Percentiles rank a stretch among this genome's conserved stretches.
phyloP scores from a whole-genome alignment of 2,113 vertebrate species.

The Tyrannus savana region DNA sequence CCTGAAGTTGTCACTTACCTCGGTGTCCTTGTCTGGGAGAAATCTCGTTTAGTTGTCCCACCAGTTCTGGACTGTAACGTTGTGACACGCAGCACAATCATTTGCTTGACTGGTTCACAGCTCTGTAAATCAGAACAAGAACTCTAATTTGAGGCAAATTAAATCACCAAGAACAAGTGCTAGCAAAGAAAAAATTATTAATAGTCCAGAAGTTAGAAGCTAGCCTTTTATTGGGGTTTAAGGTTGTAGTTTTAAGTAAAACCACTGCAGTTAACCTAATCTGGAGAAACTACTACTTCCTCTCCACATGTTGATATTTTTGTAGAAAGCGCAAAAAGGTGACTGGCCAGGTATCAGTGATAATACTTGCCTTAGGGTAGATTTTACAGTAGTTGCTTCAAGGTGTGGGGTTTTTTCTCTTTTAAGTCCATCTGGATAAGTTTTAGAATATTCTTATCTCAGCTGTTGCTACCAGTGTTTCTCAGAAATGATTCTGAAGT shows the following conservation, averaged over 20 bases:
- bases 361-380: background rate
- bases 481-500: background rate
- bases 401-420: background rate
- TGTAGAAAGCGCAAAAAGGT: background rate
- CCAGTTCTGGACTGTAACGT: background rate
- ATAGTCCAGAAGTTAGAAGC: background rate
- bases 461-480: background rate
- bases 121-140: background rate
- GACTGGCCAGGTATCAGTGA: background rate
- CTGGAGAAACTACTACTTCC: background rate
- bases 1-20: background rate
- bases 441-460: background rate
- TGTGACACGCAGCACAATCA: background rate
- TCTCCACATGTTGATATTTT: background rate
- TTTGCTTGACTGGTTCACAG: background rate
- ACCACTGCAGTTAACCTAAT: background rate
- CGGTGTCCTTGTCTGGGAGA: background rate
- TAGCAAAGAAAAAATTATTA: background rate
- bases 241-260: background rate
- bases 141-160: background rate
- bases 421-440: background rate
- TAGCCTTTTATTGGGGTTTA: background rate
- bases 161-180: background rate
- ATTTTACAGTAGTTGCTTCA: background rate
- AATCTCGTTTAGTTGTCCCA: background rate